Conservation (phyloP, 1,140 invertebrate genomes). For the Pectinophora gossypiella region DNA sequence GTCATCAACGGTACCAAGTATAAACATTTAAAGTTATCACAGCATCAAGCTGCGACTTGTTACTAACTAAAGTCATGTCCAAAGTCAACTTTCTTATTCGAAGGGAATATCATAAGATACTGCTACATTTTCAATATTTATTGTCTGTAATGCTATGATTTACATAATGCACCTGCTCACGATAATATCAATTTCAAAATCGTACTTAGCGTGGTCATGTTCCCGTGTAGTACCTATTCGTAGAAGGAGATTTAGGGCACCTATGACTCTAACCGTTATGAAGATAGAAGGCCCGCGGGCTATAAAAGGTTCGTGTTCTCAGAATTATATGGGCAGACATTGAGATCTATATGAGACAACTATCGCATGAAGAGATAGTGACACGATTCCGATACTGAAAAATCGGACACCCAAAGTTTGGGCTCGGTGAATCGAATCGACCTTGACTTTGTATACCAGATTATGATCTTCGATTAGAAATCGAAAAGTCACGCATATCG, state of each 20-base stretch:
- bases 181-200: constrained; percentile 1
- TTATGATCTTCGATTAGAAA: constrained; percentile 44
- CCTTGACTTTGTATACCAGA: constrained; percentile 35
- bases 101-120: no score
- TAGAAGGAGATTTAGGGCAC: constrained; percentile 16
- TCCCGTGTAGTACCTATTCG: constrained; percentile 1
- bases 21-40: no score
- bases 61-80: no score
- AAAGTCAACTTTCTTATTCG: no score
- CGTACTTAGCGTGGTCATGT: constrained; percentile 1
- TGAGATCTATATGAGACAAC: background rate
- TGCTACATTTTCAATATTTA: background rate
- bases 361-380: background rate
- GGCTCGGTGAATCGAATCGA: constrained; percentile 22
- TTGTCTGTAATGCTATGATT: background rate
- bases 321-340: background rate
- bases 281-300: constrained; percentile 6
- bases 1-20: background rate
- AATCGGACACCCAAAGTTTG: background rate
- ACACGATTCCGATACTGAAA: background rate
- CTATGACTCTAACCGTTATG: constrained; percentile 15
- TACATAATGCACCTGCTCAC: background rate
- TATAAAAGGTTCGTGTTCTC: constrained; percentile 7
- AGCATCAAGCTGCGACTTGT: no score
- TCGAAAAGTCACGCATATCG: constrained; percentile 44